phyloP scores from a whole-genome alignment of 2,797 vertebrate species.

The Nyctibius grandis region DNA sequence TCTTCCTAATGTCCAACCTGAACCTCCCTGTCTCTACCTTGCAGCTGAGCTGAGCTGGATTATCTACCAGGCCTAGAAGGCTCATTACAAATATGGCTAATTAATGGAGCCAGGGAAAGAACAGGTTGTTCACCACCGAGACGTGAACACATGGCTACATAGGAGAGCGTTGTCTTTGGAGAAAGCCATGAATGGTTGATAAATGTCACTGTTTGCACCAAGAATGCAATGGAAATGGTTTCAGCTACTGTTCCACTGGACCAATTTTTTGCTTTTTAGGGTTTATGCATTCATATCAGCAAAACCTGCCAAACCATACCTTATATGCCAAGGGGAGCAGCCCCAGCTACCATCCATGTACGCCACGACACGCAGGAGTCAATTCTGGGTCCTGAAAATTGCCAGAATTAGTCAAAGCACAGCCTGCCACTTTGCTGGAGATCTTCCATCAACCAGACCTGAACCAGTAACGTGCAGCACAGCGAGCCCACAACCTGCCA shows the following conservation, averaged over 20 bases:
- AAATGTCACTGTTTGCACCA: background rate
- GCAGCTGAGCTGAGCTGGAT: background rate
- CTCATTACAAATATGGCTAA: background rate
- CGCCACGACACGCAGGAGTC: background rate
- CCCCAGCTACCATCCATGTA: background rate
- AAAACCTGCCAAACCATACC: background rate
- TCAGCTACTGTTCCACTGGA: no score
- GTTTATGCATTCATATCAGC: background rate
- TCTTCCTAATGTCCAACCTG: no score
- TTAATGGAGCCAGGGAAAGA: background rate
- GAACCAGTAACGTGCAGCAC: background rate
- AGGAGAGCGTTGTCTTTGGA: background rate
- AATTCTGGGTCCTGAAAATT: background rate
- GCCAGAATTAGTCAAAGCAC: background rate
- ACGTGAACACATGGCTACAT: rapidly evolving
- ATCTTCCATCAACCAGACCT: background rate
- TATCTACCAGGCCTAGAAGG: background rate
- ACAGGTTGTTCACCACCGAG: background rate
- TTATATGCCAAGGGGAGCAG: background rate
- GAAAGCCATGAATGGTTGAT: background rate
- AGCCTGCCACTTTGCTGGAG: background rate
- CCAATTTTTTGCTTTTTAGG: background rate
- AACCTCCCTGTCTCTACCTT: background rate
- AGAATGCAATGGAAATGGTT: background rate
- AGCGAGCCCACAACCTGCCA: background rate